phyloP scores from a whole-genome alignment of 2,888 invertebrate genomes.

The Andrena bicolor region DNA sequence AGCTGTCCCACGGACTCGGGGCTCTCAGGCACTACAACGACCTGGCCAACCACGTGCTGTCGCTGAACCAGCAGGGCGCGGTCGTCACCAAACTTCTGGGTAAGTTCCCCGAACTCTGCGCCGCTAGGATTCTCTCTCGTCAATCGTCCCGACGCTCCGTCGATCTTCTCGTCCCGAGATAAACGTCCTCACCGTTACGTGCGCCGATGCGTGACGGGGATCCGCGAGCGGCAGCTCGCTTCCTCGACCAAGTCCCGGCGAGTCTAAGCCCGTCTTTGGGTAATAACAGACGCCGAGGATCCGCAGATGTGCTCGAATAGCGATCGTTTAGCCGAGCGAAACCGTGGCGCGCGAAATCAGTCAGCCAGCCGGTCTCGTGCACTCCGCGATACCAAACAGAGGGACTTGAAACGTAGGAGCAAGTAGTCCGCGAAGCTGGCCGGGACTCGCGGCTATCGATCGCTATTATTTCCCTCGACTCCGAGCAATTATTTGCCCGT shows the following conservation, averaged over 20 bases:
- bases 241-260: slow-evolving; percentile 7
- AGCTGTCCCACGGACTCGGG: slow-evolving; percentile 91
- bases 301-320: neutral
- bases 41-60: slow-evolving; percentile 95
- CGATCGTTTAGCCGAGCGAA: slow-evolving; percentile 29
- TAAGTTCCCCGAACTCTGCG: slow-evolving; percentile 85
- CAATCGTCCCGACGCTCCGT: no score
- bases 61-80: slow-evolving; percentile 93
- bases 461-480: slow-evolving; percentile 40
- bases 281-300: slow-evolving; percentile 37
- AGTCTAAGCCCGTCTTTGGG: slow-evolving; percentile 8
- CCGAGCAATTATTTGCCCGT: slow-evolving; percentile 35
- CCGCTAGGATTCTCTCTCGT: no score
- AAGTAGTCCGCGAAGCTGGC: neutral
- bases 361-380: slow-evolving; percentile 16
- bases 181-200: slow-evolving; percentile 14
- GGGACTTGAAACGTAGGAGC: neutral
- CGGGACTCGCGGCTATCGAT: slow-evolving; percentile 19
- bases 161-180: slow-evolving; percentile 19
- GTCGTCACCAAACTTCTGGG: slow-evolving; percentile 94
- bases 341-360: slow-evolving; percentile 42
- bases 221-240: slow-evolving; percentile 4
- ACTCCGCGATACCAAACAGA: neutral
- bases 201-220: slow-evolving; percentile 37
- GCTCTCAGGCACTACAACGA: slow-evolving; percentile 92